These are phyloP conservation scores for Phalera bucephala DNA, from an alignment of 2,888 invertebrate genomes.

Conservation along the genomic window DNA sequence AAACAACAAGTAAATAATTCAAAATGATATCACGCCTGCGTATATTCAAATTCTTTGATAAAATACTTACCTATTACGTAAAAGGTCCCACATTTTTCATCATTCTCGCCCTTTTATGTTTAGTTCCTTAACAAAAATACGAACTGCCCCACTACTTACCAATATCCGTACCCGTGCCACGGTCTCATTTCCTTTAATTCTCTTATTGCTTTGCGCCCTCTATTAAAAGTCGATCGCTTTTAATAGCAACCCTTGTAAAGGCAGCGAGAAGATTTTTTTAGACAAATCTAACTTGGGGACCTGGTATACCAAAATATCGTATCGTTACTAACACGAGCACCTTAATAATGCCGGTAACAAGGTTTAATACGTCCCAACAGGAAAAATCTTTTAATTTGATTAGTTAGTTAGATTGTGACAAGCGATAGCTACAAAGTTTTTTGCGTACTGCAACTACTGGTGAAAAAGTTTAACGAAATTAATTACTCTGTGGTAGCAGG, in stretches of 20 bases:
- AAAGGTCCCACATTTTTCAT: too few relatives aligned
- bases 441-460: conserved; percentile 32
- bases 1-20: too few relatives aligned
- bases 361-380: conserved; percentile 26
- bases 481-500: conserved; percentile 16
- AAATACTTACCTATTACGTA: too few relatives aligned
- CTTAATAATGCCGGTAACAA: conserved; percentile 27
- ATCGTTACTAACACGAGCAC: conserved; percentile 5
- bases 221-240: conserved; percentile 29
- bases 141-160: conserved; percentile 9
- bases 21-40: too few relatives aligned
- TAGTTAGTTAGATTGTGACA: conserved; percentile 49
- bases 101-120: too few relatives aligned
- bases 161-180: too few relatives aligned
- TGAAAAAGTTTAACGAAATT: conserved; percentile 35
- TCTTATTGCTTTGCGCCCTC: conserved; percentile 15
- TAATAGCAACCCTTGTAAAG: conserved; percentile 14
- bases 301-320: background rate
- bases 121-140: too few relatives aligned
- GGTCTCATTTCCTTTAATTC: too few relatives aligned
- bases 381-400: conserved; percentile 59
- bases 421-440: conserved; percentile 41
- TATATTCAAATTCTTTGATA: too few relatives aligned
- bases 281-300: too few relatives aligned
- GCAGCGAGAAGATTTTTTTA: background rate